Base-by-base conservation (phyloP, 1,140 invertebrate genomes). In the Drosophila nebulosa region DNA sequence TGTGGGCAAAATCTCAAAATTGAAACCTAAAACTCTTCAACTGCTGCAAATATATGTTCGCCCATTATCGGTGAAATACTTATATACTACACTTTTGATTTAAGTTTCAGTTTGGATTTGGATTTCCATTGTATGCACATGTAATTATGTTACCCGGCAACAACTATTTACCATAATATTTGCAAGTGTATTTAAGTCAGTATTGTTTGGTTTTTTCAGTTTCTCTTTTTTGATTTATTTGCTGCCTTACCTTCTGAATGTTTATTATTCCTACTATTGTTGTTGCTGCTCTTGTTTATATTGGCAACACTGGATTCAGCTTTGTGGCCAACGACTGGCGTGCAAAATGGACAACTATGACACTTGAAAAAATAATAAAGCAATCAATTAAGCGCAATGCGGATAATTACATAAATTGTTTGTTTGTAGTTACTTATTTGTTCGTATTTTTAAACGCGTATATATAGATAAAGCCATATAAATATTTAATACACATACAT, bases 131-230 rank as follows among this genome's bases (percentile, higher is more conserved):
- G 78, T 81, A 81, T 78, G 64, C 60, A 53, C 36, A 39, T 64
- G 79, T 78, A 81, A 81, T 81, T 81, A 81, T 69, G 74, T 74
- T 78, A 64, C 59, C 65, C 27, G 27, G 27, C 27, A 30, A 72
- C 72, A 79, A 76, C 79, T 84, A 79, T 84, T 76, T 75, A 61
- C 55, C 71, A 84, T 84, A 84, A 84, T 83, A 83, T 84, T 83
- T 83, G 64, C 71, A 56, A 64, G 9, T 30, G 55, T 60, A 46
- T 64, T 81, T 74, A 83, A 83, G 62, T 58, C 57, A 18, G 36
- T 51, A 71, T 58, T 75, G 46, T 52, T 65, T 64, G 60, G 21
- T 52, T 59, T 51, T 26, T 42, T 21, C 9, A 21, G 4, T n/a
- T 50, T 51, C 35, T 61, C 66, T 26, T 67, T 64, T 51, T 68